A percentile compares a stretch with the other conserved stretches of the same genome.
These are phyloP conservation scores for Idaea dimidiata DNA, from an alignment of 2,888 invertebrate genomes.

Conservation along the genomic window DNA sequence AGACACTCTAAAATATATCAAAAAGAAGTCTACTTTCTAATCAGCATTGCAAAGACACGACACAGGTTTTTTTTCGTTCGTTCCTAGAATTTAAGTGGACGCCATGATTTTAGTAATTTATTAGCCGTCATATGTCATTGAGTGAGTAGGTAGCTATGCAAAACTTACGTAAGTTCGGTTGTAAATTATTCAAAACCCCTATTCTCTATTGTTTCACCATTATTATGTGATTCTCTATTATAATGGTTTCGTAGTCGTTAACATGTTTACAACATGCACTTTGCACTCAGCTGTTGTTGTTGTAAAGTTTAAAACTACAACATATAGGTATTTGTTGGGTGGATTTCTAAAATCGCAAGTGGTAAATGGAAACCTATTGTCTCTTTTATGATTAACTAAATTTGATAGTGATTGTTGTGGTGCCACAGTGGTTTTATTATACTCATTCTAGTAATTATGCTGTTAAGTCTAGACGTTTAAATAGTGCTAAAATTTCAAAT, in stretches of 20 bases:
- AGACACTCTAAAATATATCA: too few relatives aligned
- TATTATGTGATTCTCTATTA: slow-evolving; percentile 37
- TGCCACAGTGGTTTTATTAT: not conserved
- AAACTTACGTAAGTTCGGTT: not conserved
- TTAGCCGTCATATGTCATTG: too few relatives aligned
- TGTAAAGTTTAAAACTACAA: not conserved
- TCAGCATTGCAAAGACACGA: too few relatives aligned
- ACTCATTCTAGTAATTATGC: not conserved
- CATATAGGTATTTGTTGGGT: slow-evolving; percentile 9
- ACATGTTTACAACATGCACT: slow-evolving; percentile 32
- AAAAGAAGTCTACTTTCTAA: too few relatives aligned
- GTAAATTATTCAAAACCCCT: slow-evolving; percentile 31
- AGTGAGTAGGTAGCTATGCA: not conserved
- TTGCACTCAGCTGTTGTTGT: slow-evolving; percentile 29
- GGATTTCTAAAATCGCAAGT: not conserved
- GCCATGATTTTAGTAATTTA: too few relatives aligned
- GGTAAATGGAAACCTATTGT: not conserved
- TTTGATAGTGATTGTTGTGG: not conserved
- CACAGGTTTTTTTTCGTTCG: too few relatives aligned
- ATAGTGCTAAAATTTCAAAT: too few relatives aligned
- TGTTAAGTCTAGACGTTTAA: too few relatives aligned
- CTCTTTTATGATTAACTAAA: not conserved
- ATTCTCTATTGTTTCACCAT: slow-evolving; percentile 50
- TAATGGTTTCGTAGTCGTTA: slow-evolving; percentile 44
- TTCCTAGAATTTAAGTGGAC: too few relatives aligned